Base-by-base conservation (phyloP, 2,113 vertebrate genomes). In the Polyodon spathula region DNA sequence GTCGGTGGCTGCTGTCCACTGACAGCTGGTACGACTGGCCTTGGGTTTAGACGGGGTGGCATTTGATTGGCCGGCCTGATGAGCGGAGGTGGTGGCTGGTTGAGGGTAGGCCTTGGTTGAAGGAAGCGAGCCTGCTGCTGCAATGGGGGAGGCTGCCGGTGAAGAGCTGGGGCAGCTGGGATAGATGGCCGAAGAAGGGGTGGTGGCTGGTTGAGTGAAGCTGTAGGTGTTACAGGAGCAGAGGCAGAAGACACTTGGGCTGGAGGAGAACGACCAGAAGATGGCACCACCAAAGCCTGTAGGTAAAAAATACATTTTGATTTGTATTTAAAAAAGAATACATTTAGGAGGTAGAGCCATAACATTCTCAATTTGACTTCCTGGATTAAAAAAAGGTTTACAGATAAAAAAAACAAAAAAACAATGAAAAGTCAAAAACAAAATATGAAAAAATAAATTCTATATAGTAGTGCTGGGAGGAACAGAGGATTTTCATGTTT, bases 81-180 rank as follows among this genome's bases (percentile, higher is more conserved):
- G 68, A 98, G 91, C 0, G 95, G 88, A 0, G 88, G 96, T 0
- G 95, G 96, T 0, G 93, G 95, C 78, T 95, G 93, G 66, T 95
- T 91, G 2, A 93, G 81, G 1, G 89, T 81, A 16, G 93, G 88
- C 65, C 93, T 87, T 54, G 92, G 93, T 75, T 95, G 94, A 59
- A 92, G 83, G 73, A 95, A 95, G 40, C 94, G 92, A 0, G 91
- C 92, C 79, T 97, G 96, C 72, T 97, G 95, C 71, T 97, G 95
- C 1, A 96, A 92, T 0, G 94, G 94, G 0, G 95, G 95, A 1
- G 96, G 96, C 80, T 98, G 96, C 17, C 93, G 90, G 71, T 95
- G 96, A 43, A 97, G 86, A 10, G 93, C 92, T 0, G 96, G 95
- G 56, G 95, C 91, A 40, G 93, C 89, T 1, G 95, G 94, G 44